Conservation (phyloP, 2,113 vertebrate species). For the Caloenas nicobarica region DNA sequence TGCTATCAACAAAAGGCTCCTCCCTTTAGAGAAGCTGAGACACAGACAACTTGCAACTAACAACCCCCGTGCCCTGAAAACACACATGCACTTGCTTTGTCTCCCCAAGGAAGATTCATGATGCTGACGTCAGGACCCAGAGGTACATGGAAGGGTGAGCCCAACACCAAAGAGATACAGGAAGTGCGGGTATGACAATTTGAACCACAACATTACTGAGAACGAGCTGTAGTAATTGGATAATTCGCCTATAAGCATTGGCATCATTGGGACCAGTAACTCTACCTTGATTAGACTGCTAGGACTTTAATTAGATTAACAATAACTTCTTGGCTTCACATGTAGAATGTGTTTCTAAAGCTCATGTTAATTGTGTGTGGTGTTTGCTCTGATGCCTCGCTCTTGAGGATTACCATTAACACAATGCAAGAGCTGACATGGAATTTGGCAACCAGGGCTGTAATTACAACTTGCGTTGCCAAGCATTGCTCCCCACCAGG, state of each 20-base stretch:
- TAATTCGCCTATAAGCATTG: neutral
- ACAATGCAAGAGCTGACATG: neutral
- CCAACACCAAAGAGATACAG: neutral
- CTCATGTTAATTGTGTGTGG: neutral
- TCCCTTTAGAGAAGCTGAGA: neutral
- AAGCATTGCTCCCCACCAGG: neutral
- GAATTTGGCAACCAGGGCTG: neutral
- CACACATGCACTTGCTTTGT: neutral
- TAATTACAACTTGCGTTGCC: neutral
- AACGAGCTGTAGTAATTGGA: neutral
- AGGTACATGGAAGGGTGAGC: neutral
- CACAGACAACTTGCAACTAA: neutral
- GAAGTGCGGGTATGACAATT: accelerated
- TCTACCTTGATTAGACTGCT: neutral
- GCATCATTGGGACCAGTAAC: neutral
- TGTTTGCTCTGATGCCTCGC: neutral
- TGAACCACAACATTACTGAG: neutral
- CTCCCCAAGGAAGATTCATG: neutral
- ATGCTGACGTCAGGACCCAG: neutral
- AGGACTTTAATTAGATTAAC: neutral
- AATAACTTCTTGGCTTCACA: neutral
- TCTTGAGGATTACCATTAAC: neutral
- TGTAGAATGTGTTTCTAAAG: neutral
- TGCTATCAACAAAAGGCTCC: neutral
- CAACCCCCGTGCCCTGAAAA: accelerated